A percentile compares a stretch with the other conserved stretches of the same genome.
These are phyloP conservation scores for Colaptes auratus DNA, from an alignment of 2,113 vertebrate genomes.

Conservation along the genomic window DNA sequence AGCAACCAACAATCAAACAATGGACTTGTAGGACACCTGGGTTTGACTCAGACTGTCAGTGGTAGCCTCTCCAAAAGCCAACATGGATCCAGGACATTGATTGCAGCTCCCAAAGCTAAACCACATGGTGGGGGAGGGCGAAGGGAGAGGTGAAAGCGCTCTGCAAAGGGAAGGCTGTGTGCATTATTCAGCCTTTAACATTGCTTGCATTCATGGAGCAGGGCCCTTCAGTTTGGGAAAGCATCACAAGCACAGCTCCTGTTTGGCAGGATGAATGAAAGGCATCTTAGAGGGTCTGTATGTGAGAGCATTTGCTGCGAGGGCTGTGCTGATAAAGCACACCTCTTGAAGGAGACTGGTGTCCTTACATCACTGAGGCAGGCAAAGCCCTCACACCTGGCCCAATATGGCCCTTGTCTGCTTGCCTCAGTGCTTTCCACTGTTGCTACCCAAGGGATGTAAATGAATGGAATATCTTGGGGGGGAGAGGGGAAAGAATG, in stretches of 20 bases:
- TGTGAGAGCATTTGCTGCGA: slow-evolving; percentile 29
- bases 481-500: not conserved
- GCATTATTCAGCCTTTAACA: slow-evolving; percentile 69
- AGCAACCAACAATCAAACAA: not conserved
- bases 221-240: slow-evolving; percentile 56
- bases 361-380: slow-evolving; percentile 41
- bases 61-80: slow-evolving; percentile 46
- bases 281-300: slow-evolving; percentile 53
- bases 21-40: not conserved
- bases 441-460: not conserved
- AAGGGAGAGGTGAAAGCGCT: not conserved
- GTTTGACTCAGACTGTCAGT: slow-evolving; percentile 11
- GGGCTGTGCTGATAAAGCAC: slow-evolving; percentile 49
- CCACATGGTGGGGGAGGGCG: slow-evolving; percentile 40
- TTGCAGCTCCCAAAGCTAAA: slow-evolving; percentile 60
- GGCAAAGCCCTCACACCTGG: slow-evolving; percentile 3
- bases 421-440: not conserved
- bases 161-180: slow-evolving; percentile 64
- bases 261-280: slow-evolving; percentile 58
- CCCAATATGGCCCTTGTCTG: slow-evolving; percentile 26
- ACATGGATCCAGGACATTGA: slow-evolving; percentile 50
- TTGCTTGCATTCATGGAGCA: slow-evolving; percentile 69
- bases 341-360: slow-evolving; percentile 32
- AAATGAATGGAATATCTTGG: not conserved
- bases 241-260: slow-evolving; percentile 51